Conservation (phyloP, 2,888 invertebrate genomes). For the Chirona hameri region DNA sequence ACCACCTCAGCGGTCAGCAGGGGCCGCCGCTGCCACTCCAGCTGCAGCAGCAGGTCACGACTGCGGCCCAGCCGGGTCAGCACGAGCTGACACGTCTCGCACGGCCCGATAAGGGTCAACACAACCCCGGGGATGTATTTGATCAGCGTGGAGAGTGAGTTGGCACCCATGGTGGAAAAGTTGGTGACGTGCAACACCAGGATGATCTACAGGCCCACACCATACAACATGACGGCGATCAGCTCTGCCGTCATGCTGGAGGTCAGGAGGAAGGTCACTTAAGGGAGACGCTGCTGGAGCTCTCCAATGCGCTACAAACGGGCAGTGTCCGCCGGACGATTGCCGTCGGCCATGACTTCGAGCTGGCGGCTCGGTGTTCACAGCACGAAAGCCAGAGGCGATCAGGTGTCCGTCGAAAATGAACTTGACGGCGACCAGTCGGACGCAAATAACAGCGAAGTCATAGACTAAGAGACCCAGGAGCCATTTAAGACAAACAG, state of each 20-base stretch:
- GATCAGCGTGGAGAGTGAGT: not conserved
- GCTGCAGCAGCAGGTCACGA: not conserved
- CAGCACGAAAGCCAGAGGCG: not conserved
- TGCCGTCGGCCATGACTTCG: not conserved
- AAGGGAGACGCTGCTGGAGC: not conserved
- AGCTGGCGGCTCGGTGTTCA: too few species aligned
- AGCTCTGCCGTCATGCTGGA: not conserved
- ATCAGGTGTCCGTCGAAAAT: not conserved
- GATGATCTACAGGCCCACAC: not conserved
- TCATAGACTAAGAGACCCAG: not conserved
- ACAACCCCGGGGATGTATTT: accelerated
- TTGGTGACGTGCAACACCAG: not conserved
- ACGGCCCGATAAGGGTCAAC: not conserved
- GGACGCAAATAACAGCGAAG: not conserved
- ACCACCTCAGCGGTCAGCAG: too few species aligned
- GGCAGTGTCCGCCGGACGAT: not conserved
- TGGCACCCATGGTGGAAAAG: not conserved
- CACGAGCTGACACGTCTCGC: not conserved
- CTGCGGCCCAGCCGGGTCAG: not conserved
- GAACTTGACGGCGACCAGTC: not conserved
- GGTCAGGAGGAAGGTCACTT: not conserved
- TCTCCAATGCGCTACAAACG: not conserved
- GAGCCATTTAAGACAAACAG: too few species aligned
- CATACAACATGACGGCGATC: too few species aligned
- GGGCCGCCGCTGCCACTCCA: not conserved